Conservation (phyloP, 2,888 invertebrate species). For the Gymnoscelis rufifasciata region DNA sequence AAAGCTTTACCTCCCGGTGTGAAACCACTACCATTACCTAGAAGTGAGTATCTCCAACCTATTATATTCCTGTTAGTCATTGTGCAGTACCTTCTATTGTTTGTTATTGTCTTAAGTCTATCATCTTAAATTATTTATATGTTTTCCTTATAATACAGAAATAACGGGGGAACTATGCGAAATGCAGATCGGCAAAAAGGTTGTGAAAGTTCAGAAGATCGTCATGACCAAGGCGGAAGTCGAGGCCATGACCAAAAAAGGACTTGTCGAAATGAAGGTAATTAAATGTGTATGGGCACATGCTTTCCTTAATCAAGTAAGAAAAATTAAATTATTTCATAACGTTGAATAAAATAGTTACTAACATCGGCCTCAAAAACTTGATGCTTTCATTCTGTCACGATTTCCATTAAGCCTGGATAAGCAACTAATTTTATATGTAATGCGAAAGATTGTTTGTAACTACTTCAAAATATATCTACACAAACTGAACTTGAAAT, state of each 20-base stretch:
- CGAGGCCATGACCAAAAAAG: conserved; percentile 82
- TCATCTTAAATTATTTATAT: neutral
- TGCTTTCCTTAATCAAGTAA: no score
- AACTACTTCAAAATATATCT: no score
- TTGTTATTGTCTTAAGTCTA: neutral
- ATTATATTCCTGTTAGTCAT: conserved; percentile 9
- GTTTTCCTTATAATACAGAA: conserved; percentile 23
- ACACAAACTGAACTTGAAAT: no score
- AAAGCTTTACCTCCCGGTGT: conserved; percentile 66
- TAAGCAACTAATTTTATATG: no score
- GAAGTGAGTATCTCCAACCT: conserved; percentile 55
- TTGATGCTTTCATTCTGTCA: no score
- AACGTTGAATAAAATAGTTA: no score
- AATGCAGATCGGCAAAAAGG: conserved; percentile 81
- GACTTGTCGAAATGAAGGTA: conserved; percentile 81
- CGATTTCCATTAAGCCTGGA: no score
- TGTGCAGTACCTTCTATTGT: neutral
- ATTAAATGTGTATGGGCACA: neutral
- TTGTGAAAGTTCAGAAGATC: conserved; percentile 82
- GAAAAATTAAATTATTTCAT: no score
- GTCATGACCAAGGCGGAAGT: conserved; percentile 83
- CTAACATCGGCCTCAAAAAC: no score
- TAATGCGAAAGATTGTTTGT: no score
- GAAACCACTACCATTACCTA: conserved; percentile 61
- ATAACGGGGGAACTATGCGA: conserved; percentile 56